Conservation (phyloP, 2,888 invertebrate genomes). For the Melieria picta region DNA sequence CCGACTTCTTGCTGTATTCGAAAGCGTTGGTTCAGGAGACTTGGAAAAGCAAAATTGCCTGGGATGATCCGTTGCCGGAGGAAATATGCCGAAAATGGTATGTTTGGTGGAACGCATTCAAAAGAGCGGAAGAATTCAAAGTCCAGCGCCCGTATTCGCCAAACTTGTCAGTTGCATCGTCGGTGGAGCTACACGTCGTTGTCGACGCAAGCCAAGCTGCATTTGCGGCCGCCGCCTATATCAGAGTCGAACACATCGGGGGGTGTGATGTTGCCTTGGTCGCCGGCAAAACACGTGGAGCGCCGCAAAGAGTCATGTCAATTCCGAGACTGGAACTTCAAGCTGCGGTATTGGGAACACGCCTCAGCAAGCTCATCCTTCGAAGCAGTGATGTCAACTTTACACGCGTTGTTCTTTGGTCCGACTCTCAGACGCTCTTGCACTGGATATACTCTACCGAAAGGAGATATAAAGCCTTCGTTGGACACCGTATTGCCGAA, state of each 20-base stretch:
- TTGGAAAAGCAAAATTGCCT: constrained; percentile 1
- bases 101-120: constrained; percentile 33
- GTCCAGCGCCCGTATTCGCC: constrained; percentile 23
- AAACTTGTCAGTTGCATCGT: not conserved
- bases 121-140: constrained; percentile 11
- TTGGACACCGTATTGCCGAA: constrained; percentile 10
- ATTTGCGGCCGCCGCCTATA: constrained; percentile 30
- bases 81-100: constrained; percentile 27
- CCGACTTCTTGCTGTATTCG: constrained; percentile 1
- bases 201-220: constrained; percentile 34
- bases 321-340: constrained; percentile 22
- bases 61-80: constrained; percentile 31
- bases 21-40: constrained; percentile 1
- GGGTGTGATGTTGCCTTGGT: constrained; percentile 26
- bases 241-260: constrained; percentile 3
- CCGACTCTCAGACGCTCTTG: constrained; percentile 34
- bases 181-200: constrained; percentile 27
- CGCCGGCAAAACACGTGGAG: constrained; percentile 22
- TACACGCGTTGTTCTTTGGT: constrained; percentile 24
- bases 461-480: not conserved
- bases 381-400: not conserved
- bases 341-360: constrained; percentile 15
- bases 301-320: constrained; percentile 17
- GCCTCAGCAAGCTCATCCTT: constrained; percentile 16
- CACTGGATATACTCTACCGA: constrained; percentile 28